A percentile compares a stretch with the other conserved stretches of the same genome.
Conservation (phyloP, 2,113 vertebrate species). For the Syngnathoides biaculeatus region DNA sequence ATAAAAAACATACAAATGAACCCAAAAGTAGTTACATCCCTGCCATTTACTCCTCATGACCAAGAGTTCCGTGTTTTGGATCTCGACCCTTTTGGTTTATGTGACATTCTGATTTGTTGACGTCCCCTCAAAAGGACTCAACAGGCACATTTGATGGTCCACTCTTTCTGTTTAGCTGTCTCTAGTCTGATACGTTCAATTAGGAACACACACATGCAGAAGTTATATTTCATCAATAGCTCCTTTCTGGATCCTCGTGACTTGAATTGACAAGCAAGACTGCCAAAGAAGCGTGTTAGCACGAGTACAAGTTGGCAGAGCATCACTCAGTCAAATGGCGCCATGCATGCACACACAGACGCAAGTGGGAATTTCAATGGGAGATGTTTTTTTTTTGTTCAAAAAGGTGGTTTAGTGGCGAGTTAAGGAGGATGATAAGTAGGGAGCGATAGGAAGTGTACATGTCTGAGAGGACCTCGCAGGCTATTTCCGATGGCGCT, state of each 20-base stretch:
- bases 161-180: constrained; percentile 16
- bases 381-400: constrained; percentile 4
- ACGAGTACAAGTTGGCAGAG: constrained; percentile 54
- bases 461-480: constrained; percentile 60
- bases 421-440: constrained; percentile 18
- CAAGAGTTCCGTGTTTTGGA: neutral
- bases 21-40: too few relatives aligned
- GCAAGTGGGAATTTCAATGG: constrained; percentile 35
- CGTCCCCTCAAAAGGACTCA: constrained; percentile 4
- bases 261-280: constrained; percentile 39
- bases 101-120: constrained; percentile 10
- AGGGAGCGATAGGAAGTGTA: constrained; percentile 28
- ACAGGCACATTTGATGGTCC: constrained; percentile 1
- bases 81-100: neutral
- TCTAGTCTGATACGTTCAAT: constrained; percentile 27
- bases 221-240: constrained; percentile 41
- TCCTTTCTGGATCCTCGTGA: constrained; percentile 42
- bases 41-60: neutral
- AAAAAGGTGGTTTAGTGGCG: constrained; percentile 5
- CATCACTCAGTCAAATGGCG: constrained; percentile 59
- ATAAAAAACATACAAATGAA: too few relatives aligned
- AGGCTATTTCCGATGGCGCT: constrained; percentile 42
- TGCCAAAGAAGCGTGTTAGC: constrained; percentile 37
- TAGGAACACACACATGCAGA: constrained; percentile 8
- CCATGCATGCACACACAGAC: constrained; percentile 20